Conservation (phyloP, 2,113 vertebrate genomes). For the Prunella himalayana region DNA sequence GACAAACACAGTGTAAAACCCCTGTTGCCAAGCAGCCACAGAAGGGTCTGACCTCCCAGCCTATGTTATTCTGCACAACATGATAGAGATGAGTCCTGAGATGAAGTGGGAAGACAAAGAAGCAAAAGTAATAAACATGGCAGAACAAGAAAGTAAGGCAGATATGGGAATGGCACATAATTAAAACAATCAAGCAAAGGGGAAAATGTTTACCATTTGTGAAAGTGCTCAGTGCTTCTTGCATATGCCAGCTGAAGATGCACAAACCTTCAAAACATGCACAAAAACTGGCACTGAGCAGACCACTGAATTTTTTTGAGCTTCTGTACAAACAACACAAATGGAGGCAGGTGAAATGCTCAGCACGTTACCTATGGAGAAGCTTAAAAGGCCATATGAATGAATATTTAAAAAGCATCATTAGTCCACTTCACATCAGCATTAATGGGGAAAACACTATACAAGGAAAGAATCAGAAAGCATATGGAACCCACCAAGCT, state of each 20-base stretch:
- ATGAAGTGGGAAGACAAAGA: not conserved
- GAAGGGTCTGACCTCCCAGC: not conserved
- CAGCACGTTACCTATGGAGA: not conserved
- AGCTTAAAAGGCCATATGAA: not conserved
- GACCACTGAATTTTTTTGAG: not conserved
- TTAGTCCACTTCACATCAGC: not conserved
- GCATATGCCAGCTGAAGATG: not conserved
- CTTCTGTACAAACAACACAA: not conserved
- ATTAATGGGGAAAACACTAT: not conserved
- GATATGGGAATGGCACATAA: not conserved
- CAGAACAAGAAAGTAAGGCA: not conserved
- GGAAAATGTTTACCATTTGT: not conserved
- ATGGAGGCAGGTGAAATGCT: not conserved
- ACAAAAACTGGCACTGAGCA: not conserved
- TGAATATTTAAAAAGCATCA: not conserved
- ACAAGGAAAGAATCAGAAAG: not conserved
- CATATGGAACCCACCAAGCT: not conserved
- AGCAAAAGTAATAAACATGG: not conserved
- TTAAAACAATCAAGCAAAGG: not conserved
- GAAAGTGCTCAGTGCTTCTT: not conserved
- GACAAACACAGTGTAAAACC: not conserved
- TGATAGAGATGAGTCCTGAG: not conserved
- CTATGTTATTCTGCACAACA: not conserved
- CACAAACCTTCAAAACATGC: not conserved
- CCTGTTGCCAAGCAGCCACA: not conserved